phyloP scores from a whole-genome alignment of 2,113 vertebrate genomes.

The Aptenodytes forsteri region DNA sequence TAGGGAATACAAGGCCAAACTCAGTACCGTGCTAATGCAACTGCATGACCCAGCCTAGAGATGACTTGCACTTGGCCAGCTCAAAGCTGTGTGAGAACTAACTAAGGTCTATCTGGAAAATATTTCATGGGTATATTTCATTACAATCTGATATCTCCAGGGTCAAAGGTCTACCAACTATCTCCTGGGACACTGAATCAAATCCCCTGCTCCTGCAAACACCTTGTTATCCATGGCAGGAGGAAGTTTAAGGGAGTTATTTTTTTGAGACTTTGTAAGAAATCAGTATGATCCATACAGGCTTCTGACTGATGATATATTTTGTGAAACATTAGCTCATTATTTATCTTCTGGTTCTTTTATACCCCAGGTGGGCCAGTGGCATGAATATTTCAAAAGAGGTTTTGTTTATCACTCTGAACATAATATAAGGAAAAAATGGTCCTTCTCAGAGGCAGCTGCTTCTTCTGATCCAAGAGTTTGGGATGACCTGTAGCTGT shows the following conservation, averaged over 20 bases:
- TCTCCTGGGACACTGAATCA: not conserved
- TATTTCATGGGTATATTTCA: not conserved
- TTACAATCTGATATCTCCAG: not conserved
- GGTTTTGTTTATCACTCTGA: not conserved
- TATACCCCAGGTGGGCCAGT: not conserved
- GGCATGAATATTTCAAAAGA: conserved; percentile 21
- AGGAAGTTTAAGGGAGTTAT: not conserved
- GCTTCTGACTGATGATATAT: not conserved
- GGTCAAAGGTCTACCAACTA: not conserved
- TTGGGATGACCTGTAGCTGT: not conserved
- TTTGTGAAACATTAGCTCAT: not conserved
- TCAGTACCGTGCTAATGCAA: not conserved
- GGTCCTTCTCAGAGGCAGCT: not conserved
- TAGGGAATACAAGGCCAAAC: not conserved
- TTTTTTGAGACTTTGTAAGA: not conserved
- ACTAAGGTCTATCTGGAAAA: not conserved
- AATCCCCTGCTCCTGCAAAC: not conserved
- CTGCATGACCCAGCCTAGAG: not conserved
- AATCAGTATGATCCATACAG: not conserved
- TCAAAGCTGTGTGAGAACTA: not conserved
- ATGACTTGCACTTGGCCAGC: not conserved
- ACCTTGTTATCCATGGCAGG: not conserved
- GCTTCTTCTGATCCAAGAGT: not conserved
- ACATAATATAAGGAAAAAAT: not conserved
- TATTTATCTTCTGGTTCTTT: conserved; percentile 36